phyloP scores from a whole-genome alignment of 2,113 vertebrate genomes.

The Merops nubicus region DNA sequence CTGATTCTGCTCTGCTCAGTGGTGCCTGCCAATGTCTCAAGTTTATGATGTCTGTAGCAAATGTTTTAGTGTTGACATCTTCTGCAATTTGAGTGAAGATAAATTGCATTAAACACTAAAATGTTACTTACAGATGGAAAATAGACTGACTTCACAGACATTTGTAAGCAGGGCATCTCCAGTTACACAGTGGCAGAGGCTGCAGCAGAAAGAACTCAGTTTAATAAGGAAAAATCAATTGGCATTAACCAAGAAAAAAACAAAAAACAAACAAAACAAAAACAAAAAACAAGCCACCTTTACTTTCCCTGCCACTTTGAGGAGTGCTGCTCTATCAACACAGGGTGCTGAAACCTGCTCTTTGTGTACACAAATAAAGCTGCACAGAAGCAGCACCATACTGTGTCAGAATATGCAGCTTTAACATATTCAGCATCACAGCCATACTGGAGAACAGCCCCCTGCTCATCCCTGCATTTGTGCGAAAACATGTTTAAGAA shows the following conservation, averaged over 20 bases:
- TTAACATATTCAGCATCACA: neutral
- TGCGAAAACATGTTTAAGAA: neutral
- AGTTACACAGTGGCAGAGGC: neutral
- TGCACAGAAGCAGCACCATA: neutral
- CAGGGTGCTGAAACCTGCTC: neutral
- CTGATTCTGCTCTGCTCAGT: conserved; percentile 33
- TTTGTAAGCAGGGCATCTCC: conserved; percentile 25
- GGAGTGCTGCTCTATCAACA: neutral
- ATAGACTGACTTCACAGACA: conserved; percentile 55
- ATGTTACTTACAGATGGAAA: conserved; percentile 63
- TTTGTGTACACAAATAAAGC: neutral
- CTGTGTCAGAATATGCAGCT: neutral
- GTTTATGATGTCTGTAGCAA: conserved; percentile 65
- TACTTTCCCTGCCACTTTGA: neutral
- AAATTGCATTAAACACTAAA: conserved; percentile 66
- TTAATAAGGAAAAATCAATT: conserved; percentile 32
- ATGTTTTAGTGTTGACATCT: conserved; percentile 68
- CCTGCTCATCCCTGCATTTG: neutral
- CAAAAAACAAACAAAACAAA: neutral
- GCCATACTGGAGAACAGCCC: neutral
- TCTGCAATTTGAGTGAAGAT: conserved; percentile 49
- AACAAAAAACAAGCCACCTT: neutral
- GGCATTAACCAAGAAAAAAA: neutral
- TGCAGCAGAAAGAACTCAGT: neutral
- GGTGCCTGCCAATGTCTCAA: conserved; percentile 48